Conservation (phyloP, 1,140 invertebrate species). For the Sitobion miscanthi region DNA sequence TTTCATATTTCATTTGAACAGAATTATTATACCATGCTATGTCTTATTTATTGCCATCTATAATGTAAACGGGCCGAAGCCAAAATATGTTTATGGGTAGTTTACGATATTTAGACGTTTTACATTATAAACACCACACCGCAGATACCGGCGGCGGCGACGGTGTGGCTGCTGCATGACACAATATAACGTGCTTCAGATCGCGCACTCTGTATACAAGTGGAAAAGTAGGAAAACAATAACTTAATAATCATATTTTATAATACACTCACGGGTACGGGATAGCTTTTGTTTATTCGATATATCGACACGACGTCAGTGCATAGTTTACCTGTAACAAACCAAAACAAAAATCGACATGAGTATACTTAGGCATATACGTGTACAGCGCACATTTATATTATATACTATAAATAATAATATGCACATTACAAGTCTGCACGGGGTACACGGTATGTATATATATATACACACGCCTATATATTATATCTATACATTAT, state of each 20-base stretch:
- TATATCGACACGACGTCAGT: not conserved
- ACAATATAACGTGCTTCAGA: not conserved
- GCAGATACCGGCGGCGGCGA: not conserved
- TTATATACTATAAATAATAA: too few relatives aligned
- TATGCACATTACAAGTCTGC: not conserved
- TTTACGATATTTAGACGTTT: not conserved
- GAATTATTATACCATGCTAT: not conserved
- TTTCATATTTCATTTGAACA: not conserved
- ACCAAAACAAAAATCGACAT: slow-evolving; percentile 32
- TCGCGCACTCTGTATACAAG: not conserved
- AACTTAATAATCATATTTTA: not conserved
- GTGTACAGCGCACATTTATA: not conserved
- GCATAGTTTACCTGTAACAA: slow-evolving; percentile 49
- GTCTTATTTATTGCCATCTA: not conserved
- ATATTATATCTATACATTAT: not conserved
- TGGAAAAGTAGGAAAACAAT: not conserved
- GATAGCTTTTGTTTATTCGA: slow-evolving; percentile 17
- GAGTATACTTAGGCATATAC: not conserved
- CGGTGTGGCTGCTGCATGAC: not conserved
- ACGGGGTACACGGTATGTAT: not conserved
- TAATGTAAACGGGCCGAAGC: not conserved
- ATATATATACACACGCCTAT: not conserved
- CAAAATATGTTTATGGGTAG: too few relatives aligned
- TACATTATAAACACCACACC: not conserved
- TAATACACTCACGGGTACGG: slow-evolving; percentile 23